phyloP scores from a whole-genome alignment of 2,113 vertebrate genomes.

The Oceanodroma tethys region DNA sequence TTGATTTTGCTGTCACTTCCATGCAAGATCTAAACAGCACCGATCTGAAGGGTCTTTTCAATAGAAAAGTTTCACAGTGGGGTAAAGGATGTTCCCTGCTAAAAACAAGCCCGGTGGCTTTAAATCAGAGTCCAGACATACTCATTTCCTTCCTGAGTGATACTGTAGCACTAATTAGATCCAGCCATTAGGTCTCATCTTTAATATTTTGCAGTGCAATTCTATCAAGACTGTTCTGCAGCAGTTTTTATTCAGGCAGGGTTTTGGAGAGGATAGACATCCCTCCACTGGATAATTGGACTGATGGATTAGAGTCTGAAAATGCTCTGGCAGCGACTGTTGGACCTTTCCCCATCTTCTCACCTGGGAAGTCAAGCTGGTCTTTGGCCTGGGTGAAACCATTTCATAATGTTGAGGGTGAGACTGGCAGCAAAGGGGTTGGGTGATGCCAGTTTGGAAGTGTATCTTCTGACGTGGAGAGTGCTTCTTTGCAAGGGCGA shows the following conservation, averaged over 20 bases:
- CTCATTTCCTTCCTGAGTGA: background rate
- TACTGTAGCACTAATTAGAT: background rate
- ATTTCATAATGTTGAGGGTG: background rate
- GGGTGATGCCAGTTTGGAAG: background rate
- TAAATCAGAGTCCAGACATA: background rate
- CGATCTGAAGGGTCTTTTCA: background rate
- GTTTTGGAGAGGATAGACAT: background rate
- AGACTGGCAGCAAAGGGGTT: background rate
- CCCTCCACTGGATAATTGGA: background rate
- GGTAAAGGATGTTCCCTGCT: background rate
- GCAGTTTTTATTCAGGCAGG: background rate
- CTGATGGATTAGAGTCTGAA: background rate
- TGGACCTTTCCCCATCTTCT: background rate
- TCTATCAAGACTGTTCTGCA: background rate
- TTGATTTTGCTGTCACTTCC: background rate
- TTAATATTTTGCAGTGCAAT: background rate
- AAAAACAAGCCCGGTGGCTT: background rate
- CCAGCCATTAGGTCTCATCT: background rate
- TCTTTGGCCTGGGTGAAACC: background rate
- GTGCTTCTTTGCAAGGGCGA: background rate
- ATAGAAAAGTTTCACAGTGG: fast-evolving
- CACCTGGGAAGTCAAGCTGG: background rate
- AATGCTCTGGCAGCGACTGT: background rate
- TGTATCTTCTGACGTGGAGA: background rate
- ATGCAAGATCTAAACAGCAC: background rate